These are phyloP conservation scores for Erebia aethiops DNA, from an alignment of 2,888 invertebrate species.

Conservation along the genomic window DNA sequence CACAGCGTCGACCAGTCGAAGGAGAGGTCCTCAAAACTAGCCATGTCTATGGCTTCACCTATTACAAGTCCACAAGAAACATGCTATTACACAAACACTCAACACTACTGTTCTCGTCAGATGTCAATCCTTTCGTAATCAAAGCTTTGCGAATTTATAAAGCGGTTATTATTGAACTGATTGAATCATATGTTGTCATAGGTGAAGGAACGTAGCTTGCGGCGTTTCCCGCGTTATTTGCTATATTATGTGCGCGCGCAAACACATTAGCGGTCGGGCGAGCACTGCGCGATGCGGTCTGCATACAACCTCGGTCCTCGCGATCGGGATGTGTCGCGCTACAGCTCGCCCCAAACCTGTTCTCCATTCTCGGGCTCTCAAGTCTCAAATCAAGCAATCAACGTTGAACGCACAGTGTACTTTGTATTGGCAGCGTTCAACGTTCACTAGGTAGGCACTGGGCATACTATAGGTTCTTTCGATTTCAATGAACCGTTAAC, in stretches of 20 bases:
- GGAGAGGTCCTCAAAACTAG: conserved; percentile 85
- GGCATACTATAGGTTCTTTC: conserved; percentile 55
- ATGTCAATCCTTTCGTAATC: conserved; percentile 35
- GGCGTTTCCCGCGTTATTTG: conserved; percentile 46
- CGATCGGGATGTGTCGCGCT: conserved; percentile 67
- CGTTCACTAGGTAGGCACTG: neutral
- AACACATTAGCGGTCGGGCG: conserved; percentile 66
- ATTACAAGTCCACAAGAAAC: conserved; percentile 57
- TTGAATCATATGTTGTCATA: conserved; percentile 52
- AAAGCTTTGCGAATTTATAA: conserved; percentile 33
- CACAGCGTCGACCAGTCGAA: conserved; percentile 86
- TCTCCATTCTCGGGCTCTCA: conserved; percentile 47
- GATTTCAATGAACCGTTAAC: conserved; percentile 82
- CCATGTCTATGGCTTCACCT: conserved; percentile 75
- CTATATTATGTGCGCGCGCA: conserved; percentile 64
- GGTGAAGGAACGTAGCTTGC: conserved; percentile 47
- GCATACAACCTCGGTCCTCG: conserved; percentile 55
- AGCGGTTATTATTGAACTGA: conserved; percentile 39
- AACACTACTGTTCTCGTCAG: conserved; percentile 33
- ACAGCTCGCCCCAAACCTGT: conserved; percentile 64
- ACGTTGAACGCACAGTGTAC: conserved; percentile 57
- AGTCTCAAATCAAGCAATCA: conserved; percentile 24
- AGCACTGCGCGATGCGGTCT: conserved; percentile 63
- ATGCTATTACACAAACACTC: conserved; percentile 67
- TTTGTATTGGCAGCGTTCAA: neutral